Evolutionary conservation across 2,888 invertebrate species (phyloP).

Genomic region (Brenthis daphne): DNA sequence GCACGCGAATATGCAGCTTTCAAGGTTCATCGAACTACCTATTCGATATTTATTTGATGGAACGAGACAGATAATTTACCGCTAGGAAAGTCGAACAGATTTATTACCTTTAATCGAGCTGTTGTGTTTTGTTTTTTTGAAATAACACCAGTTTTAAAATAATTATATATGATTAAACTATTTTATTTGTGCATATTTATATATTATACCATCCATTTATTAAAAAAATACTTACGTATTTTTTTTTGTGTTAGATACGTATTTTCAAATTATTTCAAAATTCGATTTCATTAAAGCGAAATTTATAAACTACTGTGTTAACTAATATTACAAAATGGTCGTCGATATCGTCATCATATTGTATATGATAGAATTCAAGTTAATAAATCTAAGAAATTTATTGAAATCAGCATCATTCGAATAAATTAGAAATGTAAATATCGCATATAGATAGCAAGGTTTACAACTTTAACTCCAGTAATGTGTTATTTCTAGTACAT

Average conservation of each 20-base stretch:
- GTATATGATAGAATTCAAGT: too few relatives aligned
- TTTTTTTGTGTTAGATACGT: too few relatives aligned
- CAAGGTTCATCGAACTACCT: conserved; percentile 49
- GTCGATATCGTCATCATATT: too few relatives aligned
- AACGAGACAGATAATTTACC: background rate
- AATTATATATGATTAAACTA: background rate
- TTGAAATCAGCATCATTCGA: background rate
- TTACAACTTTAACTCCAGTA: conserved; percentile 7
- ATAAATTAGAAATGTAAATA: conserved; percentile 14
- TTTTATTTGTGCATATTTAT: too few relatives aligned
- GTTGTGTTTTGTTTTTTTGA: background rate
- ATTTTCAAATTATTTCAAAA: too few relatives aligned
- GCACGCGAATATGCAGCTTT: conserved; percentile 56
- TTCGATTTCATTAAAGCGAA: too few relatives aligned
- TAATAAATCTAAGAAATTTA: background rate
- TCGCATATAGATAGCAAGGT: background rate
- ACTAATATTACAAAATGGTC: too few relatives aligned
- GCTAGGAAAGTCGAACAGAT: background rate
- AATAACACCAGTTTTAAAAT: background rate
- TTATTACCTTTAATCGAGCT: background rate
- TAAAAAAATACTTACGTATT: too few relatives aligned
- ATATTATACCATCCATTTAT: too few relatives aligned
- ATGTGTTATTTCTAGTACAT: background rate
- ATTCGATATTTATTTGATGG: background rate
- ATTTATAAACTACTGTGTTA: too few relatives aligned